Percentiles rank a stretch among this genome's conserved stretches.
These are phyloP conservation scores for Orius insidiosus DNA, from an alignment of 1,140 invertebrate species.

Conservation along the genomic window DNA sequence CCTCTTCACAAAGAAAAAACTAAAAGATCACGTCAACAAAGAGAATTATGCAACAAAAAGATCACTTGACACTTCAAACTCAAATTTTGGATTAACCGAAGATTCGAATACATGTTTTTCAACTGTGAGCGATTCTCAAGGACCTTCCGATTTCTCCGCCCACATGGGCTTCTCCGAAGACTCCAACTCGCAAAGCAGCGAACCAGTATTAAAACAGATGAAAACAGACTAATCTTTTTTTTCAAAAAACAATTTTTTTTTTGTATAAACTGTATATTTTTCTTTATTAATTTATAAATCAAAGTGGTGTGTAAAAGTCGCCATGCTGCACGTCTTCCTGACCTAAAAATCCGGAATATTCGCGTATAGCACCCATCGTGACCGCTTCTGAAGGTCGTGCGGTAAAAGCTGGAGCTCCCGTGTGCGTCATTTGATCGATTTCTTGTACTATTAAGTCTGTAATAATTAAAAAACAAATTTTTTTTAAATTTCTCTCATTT, in stretches of 20 bases:
- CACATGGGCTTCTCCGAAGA: conserved; percentile 75
- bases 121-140: conserved; percentile 74
- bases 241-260: too few relatives aligned
- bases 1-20: conserved; percentile 36
- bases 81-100: conserved; percentile 64
- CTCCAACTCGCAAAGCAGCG: conserved; percentile 73
- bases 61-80: conserved; percentile 57
- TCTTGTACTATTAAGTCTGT: too few relatives aligned
- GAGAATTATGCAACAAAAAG: conserved; percentile 54
- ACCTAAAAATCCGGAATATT: too few relatives aligned
- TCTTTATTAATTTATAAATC: too few relatives aligned
- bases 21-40: conserved; percentile 50
- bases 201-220: conserved; percentile 54
- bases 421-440: too few relatives aligned
- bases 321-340: too few relatives aligned
- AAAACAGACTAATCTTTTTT: conserved; percentile 40
- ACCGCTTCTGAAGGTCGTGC: too few relatives aligned
- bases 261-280: neutral
- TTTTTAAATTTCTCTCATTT: too few relatives aligned
- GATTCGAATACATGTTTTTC: conserved; percentile 84
- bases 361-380: too few relatives aligned
- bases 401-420: too few relatives aligned
- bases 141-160: conserved; percentile 64
- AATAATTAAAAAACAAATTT: too few relatives aligned
- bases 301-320: too few relatives aligned